These are phyloP conservation scores for Hetaerina titia DNA, from an alignment of 2,888 invertebrate genomes.

Conservation along the genomic window DNA sequence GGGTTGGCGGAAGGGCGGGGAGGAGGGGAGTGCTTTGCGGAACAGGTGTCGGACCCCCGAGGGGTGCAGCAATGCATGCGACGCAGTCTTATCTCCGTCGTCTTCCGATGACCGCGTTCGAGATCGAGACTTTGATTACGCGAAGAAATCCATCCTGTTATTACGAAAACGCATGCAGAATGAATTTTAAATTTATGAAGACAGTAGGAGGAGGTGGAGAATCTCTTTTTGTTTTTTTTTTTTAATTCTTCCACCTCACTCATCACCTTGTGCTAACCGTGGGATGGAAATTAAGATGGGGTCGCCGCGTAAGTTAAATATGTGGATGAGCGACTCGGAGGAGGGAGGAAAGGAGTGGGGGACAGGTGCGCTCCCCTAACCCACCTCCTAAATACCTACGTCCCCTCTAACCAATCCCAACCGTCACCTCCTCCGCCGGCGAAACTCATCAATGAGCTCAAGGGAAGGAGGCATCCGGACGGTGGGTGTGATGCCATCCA, in stretches of 20 bases:
- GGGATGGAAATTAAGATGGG: not conserved
- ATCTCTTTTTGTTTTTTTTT: not conserved
- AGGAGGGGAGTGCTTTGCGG: not conserved
- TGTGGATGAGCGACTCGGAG: not conserved
- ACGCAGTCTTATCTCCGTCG: not conserved
- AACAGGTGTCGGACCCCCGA: not conserved
- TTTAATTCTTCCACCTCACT: not conserved
- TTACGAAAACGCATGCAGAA: not conserved
- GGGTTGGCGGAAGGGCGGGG: too few relatives aligned
- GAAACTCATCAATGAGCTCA: conserved; percentile 34
- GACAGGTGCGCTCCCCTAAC: conserved; percentile 3
- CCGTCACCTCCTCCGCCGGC: not conserved
- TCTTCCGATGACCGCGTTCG: not conserved
- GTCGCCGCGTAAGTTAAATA: not conserved
- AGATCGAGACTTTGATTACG: not conserved
- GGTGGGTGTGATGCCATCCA: not conserved
- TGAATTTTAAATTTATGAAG: not conserved
- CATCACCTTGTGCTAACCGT: not conserved
- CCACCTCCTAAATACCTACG: not conserved
- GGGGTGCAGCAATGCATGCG: not conserved
- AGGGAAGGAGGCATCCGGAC: not conserved
- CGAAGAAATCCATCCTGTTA: not conserved
- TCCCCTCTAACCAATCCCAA: not conserved
- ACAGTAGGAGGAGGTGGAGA: not conserved
- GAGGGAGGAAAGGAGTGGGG: not conserved